Evolutionary conservation across 2,888 invertebrate genomes (phyloP).

Genomic region (Zootermopsis nevadensis): DNA sequence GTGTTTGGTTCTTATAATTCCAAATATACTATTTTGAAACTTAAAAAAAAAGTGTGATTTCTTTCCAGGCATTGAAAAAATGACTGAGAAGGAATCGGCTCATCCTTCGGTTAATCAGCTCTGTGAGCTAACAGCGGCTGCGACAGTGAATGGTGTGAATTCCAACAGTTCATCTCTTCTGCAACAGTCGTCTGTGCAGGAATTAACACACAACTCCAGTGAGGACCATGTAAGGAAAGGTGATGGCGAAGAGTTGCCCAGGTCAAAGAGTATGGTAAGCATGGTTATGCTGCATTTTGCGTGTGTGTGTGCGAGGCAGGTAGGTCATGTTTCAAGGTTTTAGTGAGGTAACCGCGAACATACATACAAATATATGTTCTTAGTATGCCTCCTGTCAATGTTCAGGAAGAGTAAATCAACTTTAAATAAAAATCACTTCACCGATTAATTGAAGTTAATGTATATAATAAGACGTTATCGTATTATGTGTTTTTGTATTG

Average conservation of each 20-base stretch:
- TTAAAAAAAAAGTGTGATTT: background rate
- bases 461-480: too few relatives aligned
- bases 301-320: too few relatives aligned
- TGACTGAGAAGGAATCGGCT: conserved; percentile 95
- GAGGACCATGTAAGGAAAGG: conserved; percentile 41
- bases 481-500: too few relatives aligned
- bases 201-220: background rate
- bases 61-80: conserved; percentile 80
- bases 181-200: background rate
- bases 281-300: background rate
- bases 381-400: too few relatives aligned
- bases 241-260: conserved; percentile 49
- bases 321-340: too few relatives aligned
- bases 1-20: too few relatives aligned
- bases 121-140: conserved; percentile 46
- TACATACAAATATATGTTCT: too few relatives aligned
- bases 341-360: too few relatives aligned
- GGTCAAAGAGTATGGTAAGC: conserved; percentile 51
- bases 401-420: too few relatives aligned
- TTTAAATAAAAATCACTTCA: too few relatives aligned
- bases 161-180: conserved; percentile 23
- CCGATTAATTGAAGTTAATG: too few relatives aligned
- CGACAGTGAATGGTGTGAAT: conserved; percentile 44
- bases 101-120: conserved; percentile 71
- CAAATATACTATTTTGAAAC: too few relatives aligned